Conservation (phyloP, 2,888 invertebrate genomes). For the Cyclophora albipunctata region DNA sequence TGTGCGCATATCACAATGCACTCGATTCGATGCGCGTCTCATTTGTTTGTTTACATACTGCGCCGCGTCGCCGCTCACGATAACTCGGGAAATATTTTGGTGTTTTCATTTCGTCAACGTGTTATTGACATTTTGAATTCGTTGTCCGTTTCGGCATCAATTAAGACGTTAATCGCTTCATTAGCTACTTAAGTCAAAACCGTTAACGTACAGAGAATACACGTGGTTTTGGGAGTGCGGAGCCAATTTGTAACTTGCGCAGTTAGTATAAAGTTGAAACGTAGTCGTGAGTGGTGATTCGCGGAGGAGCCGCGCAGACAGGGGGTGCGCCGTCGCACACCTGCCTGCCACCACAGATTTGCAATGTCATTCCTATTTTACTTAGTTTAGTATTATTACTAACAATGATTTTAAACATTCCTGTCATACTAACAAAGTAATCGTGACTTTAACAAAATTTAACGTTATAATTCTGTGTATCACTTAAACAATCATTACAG, state of each 20-base stretch:
- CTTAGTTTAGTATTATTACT: neutral
- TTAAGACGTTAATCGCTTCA: conserved; percentile 34
- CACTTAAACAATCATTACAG: too few relatives aligned
- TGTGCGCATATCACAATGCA: conserved; percentile 51
- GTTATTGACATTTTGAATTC: conserved; percentile 12
- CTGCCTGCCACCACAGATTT: conserved; percentile 50
- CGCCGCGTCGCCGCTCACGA: conserved; percentile 20
- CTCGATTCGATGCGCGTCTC: conserved; percentile 43
- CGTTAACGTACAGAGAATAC: conserved; percentile 35
- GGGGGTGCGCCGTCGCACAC: conserved; percentile 46
- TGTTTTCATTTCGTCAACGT: conserved; percentile 11
- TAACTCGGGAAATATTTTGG: conserved; percentile 11
- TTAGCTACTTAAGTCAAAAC: conserved; percentile 42
- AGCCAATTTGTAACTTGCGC: conserved; percentile 26
- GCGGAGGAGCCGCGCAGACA: conserved; percentile 25
- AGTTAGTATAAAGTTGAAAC: conserved; percentile 12
- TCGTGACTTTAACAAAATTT: too few relatives aligned
- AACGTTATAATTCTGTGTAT: too few relatives aligned
- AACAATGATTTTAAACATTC: too few relatives aligned
- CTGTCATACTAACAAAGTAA: too few relatives aligned
- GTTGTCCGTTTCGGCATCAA: conserved; percentile 20
- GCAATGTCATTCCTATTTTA: conserved; percentile 13
- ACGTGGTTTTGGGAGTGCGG: conserved; percentile 25
- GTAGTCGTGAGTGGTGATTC: conserved; percentile 20
- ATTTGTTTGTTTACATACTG: conserved; percentile 51